Evolutionary conservation across 1,140 invertebrate species (phyloP).

Genomic region (Ostrea edulis): DNA sequence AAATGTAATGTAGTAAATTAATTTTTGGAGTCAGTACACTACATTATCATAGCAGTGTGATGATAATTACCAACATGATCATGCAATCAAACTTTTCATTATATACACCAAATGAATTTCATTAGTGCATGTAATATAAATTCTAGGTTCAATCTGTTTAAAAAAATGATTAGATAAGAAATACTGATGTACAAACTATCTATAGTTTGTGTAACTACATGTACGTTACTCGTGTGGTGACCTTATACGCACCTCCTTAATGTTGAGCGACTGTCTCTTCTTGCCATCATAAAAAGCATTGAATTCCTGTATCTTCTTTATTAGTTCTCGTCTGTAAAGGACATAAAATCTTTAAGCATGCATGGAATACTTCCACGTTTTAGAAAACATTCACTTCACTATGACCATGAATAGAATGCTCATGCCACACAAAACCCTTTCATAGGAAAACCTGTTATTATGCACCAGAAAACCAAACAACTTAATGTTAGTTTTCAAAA

Average conservation of each 20-base stretch:
- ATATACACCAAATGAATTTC: not conserved
- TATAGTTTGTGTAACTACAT: too few relatives aligned
- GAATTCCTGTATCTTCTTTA: constrained; percentile 88
- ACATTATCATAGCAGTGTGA: too few relatives aligned
- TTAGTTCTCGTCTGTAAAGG: constrained; percentile 85
- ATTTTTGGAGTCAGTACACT: not conserved
- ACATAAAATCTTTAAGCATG: constrained; percentile 1
- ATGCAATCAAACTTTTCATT: constrained; percentile 22
- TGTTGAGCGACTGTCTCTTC: constrained; percentile 63
- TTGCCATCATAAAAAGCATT: constrained; percentile 89
- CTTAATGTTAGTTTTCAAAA: not conserved
- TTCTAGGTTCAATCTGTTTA: too few relatives aligned
- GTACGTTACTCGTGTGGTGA: not conserved
- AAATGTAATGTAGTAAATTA: not conserved
- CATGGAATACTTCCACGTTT: not conserved
- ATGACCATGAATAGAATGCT: not conserved
- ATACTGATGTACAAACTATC: too few relatives aligned
- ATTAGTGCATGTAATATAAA: too few relatives aligned
- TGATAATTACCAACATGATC: not conserved
- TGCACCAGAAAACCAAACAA: not conserved
- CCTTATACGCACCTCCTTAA: constrained; percentile 59
- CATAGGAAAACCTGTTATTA: constrained; percentile 9
- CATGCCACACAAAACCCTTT: constrained; percentile 19
- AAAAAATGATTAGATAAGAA: too few relatives aligned
- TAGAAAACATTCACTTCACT: not conserved